These are phyloP conservation scores for Heterohyrax brucei DNA, from an alignment of 2,797 vertebrate species.

Conservation along the genomic window DNA sequence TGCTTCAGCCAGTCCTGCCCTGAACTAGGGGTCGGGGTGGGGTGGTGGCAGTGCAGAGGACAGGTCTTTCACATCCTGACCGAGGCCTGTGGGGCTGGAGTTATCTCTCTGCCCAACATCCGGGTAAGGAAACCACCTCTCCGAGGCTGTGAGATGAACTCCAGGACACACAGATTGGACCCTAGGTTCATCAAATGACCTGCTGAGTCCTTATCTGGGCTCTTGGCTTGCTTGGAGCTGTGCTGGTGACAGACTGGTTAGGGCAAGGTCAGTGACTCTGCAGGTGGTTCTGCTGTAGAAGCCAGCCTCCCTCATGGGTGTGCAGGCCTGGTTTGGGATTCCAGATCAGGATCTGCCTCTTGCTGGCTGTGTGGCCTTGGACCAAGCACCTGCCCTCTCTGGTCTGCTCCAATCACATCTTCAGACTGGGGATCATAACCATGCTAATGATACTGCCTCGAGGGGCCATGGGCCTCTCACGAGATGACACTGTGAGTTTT, in stretches of 20 bases:
- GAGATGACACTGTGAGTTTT: rapidly evolving
- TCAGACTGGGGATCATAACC: not conserved
- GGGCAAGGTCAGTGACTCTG: not conserved
- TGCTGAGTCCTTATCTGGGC: not conserved
- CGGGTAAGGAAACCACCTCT: not conserved
- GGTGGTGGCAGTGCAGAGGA: not conserved
- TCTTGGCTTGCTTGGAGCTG: not conserved
- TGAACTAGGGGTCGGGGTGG: not conserved
- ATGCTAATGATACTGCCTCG: rapidly evolving
- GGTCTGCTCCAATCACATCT: not conserved
- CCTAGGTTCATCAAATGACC: not conserved
- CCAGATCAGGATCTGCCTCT: too few relatives aligned
- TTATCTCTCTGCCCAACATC: not conserved
- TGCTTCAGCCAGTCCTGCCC: not conserved
- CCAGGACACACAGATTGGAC: not conserved
- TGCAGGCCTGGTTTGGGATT: not conserved
- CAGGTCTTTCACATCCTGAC: not conserved
- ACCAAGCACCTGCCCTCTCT: not conserved
- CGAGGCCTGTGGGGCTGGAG: rapidly evolving
- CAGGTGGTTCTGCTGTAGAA: too few relatives aligned
- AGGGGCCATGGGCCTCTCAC: rapidly evolving
- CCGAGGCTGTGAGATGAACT: not conserved
- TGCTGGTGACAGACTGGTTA: not conserved
- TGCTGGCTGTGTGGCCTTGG: not conserved
- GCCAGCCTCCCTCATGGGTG: rapidly evolving